These are phyloP conservation scores for Platysternon megacephalum DNA, from an alignment of 2,113 vertebrate species.

Conservation along the genomic window DNA sequence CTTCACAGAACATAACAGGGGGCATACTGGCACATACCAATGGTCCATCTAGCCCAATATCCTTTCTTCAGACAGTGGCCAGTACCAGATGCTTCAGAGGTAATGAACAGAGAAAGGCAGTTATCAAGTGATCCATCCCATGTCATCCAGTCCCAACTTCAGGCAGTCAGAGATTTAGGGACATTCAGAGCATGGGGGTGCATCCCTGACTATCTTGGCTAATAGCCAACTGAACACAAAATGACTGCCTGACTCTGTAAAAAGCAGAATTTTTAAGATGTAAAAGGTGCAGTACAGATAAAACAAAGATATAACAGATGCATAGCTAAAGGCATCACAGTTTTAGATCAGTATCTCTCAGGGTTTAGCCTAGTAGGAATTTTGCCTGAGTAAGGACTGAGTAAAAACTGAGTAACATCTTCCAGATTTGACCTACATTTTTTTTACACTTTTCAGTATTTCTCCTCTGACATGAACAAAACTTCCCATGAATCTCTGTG, in stretches of 20 bases:
- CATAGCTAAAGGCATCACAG: accelerated
- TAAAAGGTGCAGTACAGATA: not conserved
- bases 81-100: not conserved
- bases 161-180: not conserved
- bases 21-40: not conserved
- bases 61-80: not conserved
- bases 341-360: not conserved
- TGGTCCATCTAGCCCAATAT: not conserved
- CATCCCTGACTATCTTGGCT: not conserved
- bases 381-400: not conserved
- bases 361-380: not conserved
- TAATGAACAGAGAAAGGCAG: not conserved
- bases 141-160: not conserved
- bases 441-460: not conserved
- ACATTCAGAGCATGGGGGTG: not conserved
- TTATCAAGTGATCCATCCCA: not conserved
- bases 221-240: not conserved
- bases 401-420: not conserved
- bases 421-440: not conserved
- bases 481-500: not conserved
- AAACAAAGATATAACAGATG: not conserved
- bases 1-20: not conserved
- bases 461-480: not conserved
- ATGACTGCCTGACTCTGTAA: conserved; percentile 52
- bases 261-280: not conserved